phyloP scores from a whole-genome alignment of 2,797 vertebrate genomes.

The Sebastes goodei region DNA sequence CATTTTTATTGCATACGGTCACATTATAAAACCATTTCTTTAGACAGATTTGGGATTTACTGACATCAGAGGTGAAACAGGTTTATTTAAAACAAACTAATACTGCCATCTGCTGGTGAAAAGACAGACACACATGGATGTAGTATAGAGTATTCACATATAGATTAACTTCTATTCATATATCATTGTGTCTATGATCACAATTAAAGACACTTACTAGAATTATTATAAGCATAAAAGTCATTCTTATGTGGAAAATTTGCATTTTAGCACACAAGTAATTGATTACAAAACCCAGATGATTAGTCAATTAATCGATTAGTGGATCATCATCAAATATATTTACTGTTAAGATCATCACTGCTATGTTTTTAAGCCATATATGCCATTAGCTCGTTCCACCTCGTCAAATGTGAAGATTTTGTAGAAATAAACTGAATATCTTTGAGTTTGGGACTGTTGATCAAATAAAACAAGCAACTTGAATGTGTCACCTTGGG shows the following conservation, averaged over 20 bases:
- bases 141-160: no score
- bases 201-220: accelerated
- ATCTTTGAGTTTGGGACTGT: neutral
- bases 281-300: neutral
- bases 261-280: neutral
- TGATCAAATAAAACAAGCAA: neutral
- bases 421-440: neutral
- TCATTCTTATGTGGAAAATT: neutral
- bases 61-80: neutral
- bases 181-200: no score
- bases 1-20: neutral
- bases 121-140: neutral
- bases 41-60: neutral
- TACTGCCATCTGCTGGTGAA: slow-evolving; percentile 30
- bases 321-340: no score
- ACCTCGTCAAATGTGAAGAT: neutral
- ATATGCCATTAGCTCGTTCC: neutral
- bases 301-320: neutral
- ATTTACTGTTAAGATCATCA: neutral
- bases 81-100: neutral
- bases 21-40: no score
- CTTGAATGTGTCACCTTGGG: no score
- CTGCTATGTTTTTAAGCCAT: neutral
- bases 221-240: no score
- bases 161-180: no score